Evolutionary conservation across 2,113 vertebrate genomes (phyloP).

Genomic region (Trematocara stigmaticum): DNA sequence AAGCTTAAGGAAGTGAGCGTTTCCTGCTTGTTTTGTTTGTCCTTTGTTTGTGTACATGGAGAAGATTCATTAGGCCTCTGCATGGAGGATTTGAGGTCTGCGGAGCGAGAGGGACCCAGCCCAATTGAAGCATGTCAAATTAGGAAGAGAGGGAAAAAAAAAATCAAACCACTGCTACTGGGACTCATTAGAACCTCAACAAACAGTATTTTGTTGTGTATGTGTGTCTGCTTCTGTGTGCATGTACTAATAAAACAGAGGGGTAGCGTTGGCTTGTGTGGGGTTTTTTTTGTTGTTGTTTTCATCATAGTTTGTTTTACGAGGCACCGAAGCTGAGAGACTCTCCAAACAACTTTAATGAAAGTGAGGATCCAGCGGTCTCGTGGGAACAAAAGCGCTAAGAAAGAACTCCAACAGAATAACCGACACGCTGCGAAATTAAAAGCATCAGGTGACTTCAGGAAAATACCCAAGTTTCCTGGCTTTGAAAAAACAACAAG

Average conservation of each 20-base stretch:
- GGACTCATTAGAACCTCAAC: slow-evolving; percentile 72
- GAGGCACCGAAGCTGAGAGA: slow-evolving; percentile 42
- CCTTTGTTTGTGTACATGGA: slow-evolving; percentile 51
- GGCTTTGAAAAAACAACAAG: background rate
- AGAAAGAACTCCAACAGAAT: slow-evolving; percentile 13
- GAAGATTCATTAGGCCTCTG: slow-evolving; percentile 66
- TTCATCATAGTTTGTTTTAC: slow-evolving; percentile 64
- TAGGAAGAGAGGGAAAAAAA: slow-evolving; percentile 23
- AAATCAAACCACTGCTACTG: slow-evolving; percentile 61
- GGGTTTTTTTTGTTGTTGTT: slow-evolving; percentile 37
- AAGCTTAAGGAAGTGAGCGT: slow-evolving; percentile 31
- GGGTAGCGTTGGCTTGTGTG: slow-evolving; percentile 17
- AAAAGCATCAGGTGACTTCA: slow-evolving; percentile 48
- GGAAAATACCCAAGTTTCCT: slow-evolving; percentile 34
- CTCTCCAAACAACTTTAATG: slow-evolving; percentile 63
- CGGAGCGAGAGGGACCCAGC: slow-evolving; percentile 50
- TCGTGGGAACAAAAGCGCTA: slow-evolving; percentile 32
- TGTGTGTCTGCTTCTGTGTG: slow-evolving; percentile 31
- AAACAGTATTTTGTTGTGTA: slow-evolving; percentile 49
- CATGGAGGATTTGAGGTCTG: slow-evolving; percentile 58
- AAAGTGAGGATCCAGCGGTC: slow-evolving; percentile 50
- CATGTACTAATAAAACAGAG: slow-evolving; percentile 40
- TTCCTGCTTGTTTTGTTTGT: slow-evolving; percentile 47
- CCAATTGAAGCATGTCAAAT: slow-evolving; percentile 77
- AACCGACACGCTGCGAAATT: slow-evolving; percentile 17